These are phyloP conservation scores for Alouatta palliata DNA, from an alignment of 2,113 vertebrate species.

Conservation along the genomic window DNA sequence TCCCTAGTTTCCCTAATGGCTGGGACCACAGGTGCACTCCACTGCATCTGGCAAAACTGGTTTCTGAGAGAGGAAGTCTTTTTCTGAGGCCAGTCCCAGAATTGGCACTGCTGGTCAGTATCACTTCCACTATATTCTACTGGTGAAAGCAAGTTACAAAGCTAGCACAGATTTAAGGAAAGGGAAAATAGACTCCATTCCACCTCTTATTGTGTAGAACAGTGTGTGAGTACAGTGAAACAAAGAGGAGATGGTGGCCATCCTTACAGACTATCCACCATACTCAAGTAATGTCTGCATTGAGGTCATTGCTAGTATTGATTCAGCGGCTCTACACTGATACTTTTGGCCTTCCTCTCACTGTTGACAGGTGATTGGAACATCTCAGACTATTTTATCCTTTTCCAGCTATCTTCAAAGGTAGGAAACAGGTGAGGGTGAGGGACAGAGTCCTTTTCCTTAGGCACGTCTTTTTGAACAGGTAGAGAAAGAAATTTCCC, in stretches of 20 bases:
- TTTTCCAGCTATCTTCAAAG: neutral
- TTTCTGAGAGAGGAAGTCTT: neutral
- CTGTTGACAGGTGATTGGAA: neutral
- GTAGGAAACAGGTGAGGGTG: neutral
- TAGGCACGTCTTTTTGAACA: neutral
- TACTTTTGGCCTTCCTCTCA: neutral
- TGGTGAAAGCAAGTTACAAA: neutral
- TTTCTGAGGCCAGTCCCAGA: neutral
- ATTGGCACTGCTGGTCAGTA: neutral
- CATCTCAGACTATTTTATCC: neutral
- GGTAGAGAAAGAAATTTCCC: neutral
- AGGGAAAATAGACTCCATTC: neutral
- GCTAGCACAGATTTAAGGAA: too few relatives aligned
- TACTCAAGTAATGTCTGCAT: neutral
- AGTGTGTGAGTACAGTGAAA: neutral
- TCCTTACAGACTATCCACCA: neutral
- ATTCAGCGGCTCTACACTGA: neutral
- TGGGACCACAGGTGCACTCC: too few relatives aligned
- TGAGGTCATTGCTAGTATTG: neutral
- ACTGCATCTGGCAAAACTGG: neutral
- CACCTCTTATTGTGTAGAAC: neutral
- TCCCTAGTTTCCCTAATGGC: too few relatives aligned
- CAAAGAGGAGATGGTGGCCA: neutral
- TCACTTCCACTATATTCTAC: neutral
- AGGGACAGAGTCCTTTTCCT: neutral